Percentiles rank a stretch among this genome's conserved stretches.
phyloP scores from a whole-genome alignment of 2,888 invertebrate genomes.

The Chironomus riparius region DNA sequence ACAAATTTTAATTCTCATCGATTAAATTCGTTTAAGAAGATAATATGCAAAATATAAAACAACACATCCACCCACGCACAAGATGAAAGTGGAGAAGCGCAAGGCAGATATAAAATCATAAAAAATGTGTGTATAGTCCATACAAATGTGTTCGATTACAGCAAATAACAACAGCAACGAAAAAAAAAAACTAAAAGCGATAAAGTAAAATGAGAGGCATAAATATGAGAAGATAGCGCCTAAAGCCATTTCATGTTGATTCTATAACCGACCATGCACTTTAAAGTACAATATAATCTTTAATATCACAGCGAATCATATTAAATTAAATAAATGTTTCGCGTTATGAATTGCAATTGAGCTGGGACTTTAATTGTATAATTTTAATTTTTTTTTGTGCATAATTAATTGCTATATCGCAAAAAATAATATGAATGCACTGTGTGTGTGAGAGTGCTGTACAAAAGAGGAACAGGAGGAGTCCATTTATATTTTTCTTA shows the following conservation, averaged over 20 bases:
- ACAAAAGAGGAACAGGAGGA: neutral
- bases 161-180: neutral
- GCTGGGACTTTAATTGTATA: neutral
- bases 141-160: no score
- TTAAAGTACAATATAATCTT: neutral
- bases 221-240: slow-evolving; percentile 5
- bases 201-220: neutral
- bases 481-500: neutral
- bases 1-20: no score
- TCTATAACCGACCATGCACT: neutral
- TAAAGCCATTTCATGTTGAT: neutral
- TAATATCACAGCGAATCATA: slow-evolving; percentile 6
- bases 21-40: no score
- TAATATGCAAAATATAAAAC: no score
- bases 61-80: no score
- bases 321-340: slow-evolving; percentile 17
- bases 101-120: no score
- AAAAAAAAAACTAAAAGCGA: neutral
- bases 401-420: neutral
- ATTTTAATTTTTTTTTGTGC: neutral
- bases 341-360: slow-evolving; percentile 5
- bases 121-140: no score
- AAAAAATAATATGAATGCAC: no score
- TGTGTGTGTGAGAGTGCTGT: no score
- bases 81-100: no score